Evolutionary conservation across 1,140 invertebrate genomes (phyloP), one percentile per base, ranked within the genome.

Genomic region (Drosophila watanabei): DNA sequence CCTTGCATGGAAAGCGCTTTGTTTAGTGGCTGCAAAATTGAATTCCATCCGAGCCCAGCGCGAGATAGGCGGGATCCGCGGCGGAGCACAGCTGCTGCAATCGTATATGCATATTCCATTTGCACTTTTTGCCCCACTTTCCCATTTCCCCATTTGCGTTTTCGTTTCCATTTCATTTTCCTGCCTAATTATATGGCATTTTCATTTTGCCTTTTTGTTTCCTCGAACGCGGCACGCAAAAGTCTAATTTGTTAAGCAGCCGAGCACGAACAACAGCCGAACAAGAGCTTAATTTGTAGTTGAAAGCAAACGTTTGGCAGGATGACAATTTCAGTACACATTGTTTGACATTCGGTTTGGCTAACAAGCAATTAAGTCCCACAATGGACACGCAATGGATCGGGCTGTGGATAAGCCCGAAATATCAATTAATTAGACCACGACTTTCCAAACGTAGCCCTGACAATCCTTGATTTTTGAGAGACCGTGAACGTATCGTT

Each of bases 221-320:
- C 24, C 54, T 71, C 56, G 54, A 86, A 79, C 75, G 62, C 63
- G 63, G 66, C 86, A 89, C 82, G 82, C 82, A 83, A 91, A 82
- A 82, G 64, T 73, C 79, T 79, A 89, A 89, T 89, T 89, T 89
- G 86, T 86, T 86, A 76, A 80, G 56, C 69, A 79, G 73, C 41
- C 57, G 45, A 66, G 54, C 61, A 73, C 69, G 49, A 80, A 79
- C 58, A 52, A 60, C 48, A 77, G 68, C 52, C 66, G 68, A 78
- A 80, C 72, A 82, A 73, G 64, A 66, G 78, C 81, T 89, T 85
- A 82, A 89, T 90, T 89, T 82, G 79, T 69, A 82, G 85, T 66
- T 92, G 73, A 86, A 80, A 82, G 82, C 64, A 81, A 89, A 68
- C 84, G 84, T 81, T 89, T 83, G 75, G 49, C 71, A 54, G 56